Percentiles rank a stretch among this genome's conserved stretches.
These are phyloP conservation scores for Chionis minor DNA, from an alignment of 2,113 vertebrate species.

Conservation along the genomic window DNA sequence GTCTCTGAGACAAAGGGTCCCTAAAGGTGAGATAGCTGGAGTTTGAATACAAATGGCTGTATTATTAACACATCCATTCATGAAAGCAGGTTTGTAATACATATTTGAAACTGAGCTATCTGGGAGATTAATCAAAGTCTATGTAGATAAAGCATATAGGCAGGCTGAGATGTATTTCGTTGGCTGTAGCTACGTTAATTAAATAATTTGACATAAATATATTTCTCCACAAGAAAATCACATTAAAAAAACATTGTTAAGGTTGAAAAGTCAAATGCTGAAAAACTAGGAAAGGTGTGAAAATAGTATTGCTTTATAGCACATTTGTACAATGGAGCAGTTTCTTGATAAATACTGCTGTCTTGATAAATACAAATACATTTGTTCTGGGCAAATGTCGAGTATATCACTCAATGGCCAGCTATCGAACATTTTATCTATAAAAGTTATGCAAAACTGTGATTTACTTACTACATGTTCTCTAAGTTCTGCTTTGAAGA, in stretches of 20 bases:
- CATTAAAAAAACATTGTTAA: background rate
- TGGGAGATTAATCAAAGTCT: background rate
- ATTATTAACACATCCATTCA: constrained; percentile 67
- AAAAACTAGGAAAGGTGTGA: background rate
- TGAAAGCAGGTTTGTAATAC: constrained; percentile 38
- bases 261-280: background rate
- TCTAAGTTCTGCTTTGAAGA: background rate
- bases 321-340: background rate
- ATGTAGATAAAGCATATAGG: background rate
- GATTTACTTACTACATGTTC: background rate
- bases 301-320: background rate
- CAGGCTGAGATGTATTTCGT: background rate
- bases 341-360: background rate
- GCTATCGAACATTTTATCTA: background rate
- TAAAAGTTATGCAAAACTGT: background rate
- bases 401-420: background rate
- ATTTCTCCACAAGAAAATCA: background rate
- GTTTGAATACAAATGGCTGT: constrained; percentile 71
- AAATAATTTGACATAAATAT: background rate
- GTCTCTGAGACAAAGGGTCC: constrained; percentile 68
- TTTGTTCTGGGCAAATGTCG: background rate
- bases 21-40: constrained; percentile 68
- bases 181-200: background rate
- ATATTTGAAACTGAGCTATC: constrained; percentile 24
- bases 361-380: too few species aligned